Evolutionary conservation across 2,113 vertebrate genomes (phyloP).

Genomic region (Alectura lathami): DNA sequence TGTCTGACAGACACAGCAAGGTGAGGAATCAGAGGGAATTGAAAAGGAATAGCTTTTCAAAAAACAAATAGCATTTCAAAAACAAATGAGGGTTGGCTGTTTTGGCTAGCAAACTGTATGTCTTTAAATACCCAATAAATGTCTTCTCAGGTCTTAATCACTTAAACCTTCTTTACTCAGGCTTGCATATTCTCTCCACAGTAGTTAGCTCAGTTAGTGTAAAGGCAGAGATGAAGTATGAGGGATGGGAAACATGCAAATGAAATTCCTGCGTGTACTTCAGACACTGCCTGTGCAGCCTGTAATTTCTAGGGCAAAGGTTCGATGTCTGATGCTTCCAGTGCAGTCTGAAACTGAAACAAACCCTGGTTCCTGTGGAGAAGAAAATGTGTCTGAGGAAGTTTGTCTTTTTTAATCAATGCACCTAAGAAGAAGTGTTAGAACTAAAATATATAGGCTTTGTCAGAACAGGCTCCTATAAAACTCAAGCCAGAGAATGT

Average conservation of each 20-base stretch:
- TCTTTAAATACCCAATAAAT: not conserved
- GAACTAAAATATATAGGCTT: constrained; percentile 23
- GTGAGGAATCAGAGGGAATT: not conserved
- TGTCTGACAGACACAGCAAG: not conserved
- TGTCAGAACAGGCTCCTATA: constrained; percentile 8
- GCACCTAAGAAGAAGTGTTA: constrained; percentile 16
- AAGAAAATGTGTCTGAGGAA: constrained; percentile 50
- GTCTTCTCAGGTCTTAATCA: not conserved
- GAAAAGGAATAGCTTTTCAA: not conserved
- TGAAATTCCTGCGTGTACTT: constrained; percentile 17
- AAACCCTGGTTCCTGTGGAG: constrained; percentile 31
- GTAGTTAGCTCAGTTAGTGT: not conserved
- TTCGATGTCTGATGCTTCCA: constrained; percentile 37
- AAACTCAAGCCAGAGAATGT: not conserved
- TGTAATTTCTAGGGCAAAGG: constrained; percentile 52
- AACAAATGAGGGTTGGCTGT: not conserved
- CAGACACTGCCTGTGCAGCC: constrained; percentile 19
- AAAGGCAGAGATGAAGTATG: not conserved
- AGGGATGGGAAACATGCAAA: constrained; percentile 47
- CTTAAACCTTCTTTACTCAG: not conserved
- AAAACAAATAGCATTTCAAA: not conserved
- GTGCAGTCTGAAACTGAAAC: constrained; percentile 39
- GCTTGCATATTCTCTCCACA: not conserved
- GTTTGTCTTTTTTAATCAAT: constrained; percentile 58
- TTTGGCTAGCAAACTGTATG: not conserved